phyloP scores from a whole-genome alignment of 1,140 invertebrate species.

The Gonioctena quinquepunctata region DNA sequence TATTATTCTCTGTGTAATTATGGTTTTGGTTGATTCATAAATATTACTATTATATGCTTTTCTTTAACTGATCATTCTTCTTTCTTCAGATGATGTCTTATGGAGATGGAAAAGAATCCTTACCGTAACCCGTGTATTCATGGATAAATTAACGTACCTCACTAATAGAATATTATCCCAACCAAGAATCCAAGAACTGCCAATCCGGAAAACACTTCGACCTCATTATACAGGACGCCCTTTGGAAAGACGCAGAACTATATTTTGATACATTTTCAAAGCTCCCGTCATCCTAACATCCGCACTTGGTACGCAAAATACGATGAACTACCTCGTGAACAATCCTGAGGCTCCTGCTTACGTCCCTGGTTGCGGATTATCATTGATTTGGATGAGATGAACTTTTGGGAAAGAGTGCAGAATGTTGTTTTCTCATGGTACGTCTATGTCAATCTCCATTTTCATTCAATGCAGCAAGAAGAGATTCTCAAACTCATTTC shows the following conservation, averaged over 20 bases:
- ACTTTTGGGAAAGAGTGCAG: neutral
- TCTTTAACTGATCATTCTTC: too few relatives aligned
- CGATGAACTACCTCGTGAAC: neutral
- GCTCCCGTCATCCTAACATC: slow-evolving; percentile 17
- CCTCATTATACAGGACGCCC: slow-evolving; percentile 17
- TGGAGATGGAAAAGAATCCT: neutral
- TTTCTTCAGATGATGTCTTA: too few relatives aligned
- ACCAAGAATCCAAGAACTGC: slow-evolving; percentile 3
- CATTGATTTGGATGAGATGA: slow-evolving; percentile 1
- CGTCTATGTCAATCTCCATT: neutral
- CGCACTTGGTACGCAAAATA: neutral
- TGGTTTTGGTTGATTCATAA: too few relatives aligned
- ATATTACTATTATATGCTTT: too few relatives aligned
- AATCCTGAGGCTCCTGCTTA: neutral
- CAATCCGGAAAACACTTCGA: slow-evolving; percentile 11
- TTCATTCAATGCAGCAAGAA: neutral
- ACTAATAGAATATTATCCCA: neutral
- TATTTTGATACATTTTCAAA: slow-evolving; percentile 16
- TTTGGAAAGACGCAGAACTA: slow-evolving; percentile 15
- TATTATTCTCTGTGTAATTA: too few relatives aligned
- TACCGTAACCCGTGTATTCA: neutral
- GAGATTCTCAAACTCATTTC: neutral
- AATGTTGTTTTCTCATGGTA: neutral
- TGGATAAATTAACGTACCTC: neutral
- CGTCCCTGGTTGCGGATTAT: neutral